phyloP scores from a whole-genome alignment of 2,113 vertebrate species.

The Phocoena phocoena region DNA sequence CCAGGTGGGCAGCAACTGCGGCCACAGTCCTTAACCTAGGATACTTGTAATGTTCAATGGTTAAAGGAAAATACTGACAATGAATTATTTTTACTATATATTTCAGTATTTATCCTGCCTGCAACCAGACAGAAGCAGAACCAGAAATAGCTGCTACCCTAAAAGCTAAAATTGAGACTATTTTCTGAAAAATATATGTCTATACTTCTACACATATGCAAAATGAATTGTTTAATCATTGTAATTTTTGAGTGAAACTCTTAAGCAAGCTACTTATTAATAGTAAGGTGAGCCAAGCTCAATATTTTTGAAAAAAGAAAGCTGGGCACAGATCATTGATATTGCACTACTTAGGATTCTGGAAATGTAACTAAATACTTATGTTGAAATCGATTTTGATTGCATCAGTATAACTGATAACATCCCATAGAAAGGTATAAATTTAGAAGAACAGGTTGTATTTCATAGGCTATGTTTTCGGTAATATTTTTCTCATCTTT shows the following conservation, averaged over 20 bases:
- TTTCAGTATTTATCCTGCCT: background rate
- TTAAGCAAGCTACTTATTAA: background rate
- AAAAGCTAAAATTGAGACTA: background rate
- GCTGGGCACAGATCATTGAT: background rate
- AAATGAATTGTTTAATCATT: background rate
- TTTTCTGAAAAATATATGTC: background rate
- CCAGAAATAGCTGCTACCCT: background rate
- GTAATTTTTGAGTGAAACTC: slow-evolving; percentile 19
- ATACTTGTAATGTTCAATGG: background rate
- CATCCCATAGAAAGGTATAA: background rate
- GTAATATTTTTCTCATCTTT: background rate
- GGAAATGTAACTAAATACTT: background rate
- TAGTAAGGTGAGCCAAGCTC: background rate
- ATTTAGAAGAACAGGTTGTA: background rate
- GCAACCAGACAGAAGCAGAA: slow-evolving; percentile 14
- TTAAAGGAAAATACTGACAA: slow-evolving; percentile 33
- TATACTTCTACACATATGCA: background rate
- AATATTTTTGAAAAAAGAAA: slow-evolving; percentile 35
- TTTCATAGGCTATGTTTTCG: background rate
- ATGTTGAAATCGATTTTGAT: background rate
- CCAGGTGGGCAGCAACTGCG: slow-evolving; percentile 4
- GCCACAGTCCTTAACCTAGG: background rate
- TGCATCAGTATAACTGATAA: slow-evolving; percentile 13
- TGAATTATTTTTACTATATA: background rate
- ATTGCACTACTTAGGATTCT: background rate